Percentiles rank a stretch among this genome's conserved stretches.
Evolutionary conservation across 64 coral and sea anemone species (phyloP).

Genomic region (Catalaphyllia jardinei): DNA sequence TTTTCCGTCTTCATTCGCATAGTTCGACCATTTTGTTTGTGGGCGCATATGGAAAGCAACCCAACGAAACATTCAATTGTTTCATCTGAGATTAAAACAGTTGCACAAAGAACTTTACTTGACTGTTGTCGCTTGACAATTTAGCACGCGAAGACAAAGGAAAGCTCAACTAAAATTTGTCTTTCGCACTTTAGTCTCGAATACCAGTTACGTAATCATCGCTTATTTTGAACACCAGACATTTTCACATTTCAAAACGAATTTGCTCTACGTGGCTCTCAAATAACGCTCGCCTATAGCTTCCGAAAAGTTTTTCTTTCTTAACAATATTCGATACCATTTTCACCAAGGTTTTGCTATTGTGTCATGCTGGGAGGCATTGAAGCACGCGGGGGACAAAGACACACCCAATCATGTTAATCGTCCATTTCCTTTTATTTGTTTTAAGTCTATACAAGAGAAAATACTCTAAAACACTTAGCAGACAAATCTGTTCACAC

Average conservation of each 20-base stretch:
- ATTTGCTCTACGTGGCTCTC: not conserved
- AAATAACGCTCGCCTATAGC: not conserved
- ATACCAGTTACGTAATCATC: too few species aligned
- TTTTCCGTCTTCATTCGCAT: too few species aligned
- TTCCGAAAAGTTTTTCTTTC: not conserved
- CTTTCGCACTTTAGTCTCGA: too few species aligned
- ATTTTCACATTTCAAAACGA: too few species aligned
- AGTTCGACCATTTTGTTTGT: too few species aligned
- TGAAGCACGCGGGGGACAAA: not conserved
- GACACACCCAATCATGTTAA: not conserved
- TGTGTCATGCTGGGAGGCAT: not conserved
- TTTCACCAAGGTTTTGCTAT: not conserved
- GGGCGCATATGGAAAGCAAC: too few species aligned
- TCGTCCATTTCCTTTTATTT: constrained; percentile 16
- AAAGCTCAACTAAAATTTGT: not conserved
- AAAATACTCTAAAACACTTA: not conserved
- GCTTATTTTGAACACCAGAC: too few species aligned
- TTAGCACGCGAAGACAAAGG: not conserved
- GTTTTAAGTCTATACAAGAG: not conserved
- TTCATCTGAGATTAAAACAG: not conserved
- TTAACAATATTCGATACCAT: not conserved
- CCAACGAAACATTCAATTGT: not conserved
- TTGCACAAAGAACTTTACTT: not conserved
- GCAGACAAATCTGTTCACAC: not conserved
- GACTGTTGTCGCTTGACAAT: not conserved